Evolutionary conservation across 2,888 invertebrate genomes (phyloP).

Genomic region (Onthophagus sagittarius): DNA sequence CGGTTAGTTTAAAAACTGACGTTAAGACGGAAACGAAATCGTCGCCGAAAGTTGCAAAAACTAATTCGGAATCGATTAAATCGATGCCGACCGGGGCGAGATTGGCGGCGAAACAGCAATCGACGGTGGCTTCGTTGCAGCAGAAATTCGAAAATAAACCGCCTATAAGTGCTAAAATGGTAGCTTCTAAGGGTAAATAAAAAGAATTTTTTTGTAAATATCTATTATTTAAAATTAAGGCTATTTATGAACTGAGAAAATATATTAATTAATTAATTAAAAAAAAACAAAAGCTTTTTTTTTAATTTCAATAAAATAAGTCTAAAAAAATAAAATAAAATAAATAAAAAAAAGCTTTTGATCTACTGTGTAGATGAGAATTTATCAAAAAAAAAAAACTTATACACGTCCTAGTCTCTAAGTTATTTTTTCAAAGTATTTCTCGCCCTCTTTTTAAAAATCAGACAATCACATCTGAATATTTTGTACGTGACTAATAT

Average conservation of each 20-base stretch:
- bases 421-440: not conserved
- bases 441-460: not conserved
- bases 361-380: not conserved
- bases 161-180: conserved; percentile 25
- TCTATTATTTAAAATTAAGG: not conserved
- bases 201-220: conserved; percentile 1
- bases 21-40: conserved; percentile 48
- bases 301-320: too few relatives aligned
- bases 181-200: conserved; percentile 17
- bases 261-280: not conserved
- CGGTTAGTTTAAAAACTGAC: conserved; percentile 45
- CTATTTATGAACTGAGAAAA: not conserved
- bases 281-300: not conserved
- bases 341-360: not conserved
- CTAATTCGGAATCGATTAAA: conserved; percentile 12
- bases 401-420: not conserved
- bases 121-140: conserved; percentile 73
- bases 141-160: conserved; percentile 69
- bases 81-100: conserved; percentile 48
- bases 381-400: not conserved
- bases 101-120: conserved; percentile 54
- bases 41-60: conserved; percentile 27
- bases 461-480: not conserved
- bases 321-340: not conserved
- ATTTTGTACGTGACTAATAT: conserved; percentile 6